Evolutionary conservation across 2,888 invertebrate species (phyloP), one percentile per base, ranked within the genome.

Genomic region (Drosophila glabriapex): DNA sequence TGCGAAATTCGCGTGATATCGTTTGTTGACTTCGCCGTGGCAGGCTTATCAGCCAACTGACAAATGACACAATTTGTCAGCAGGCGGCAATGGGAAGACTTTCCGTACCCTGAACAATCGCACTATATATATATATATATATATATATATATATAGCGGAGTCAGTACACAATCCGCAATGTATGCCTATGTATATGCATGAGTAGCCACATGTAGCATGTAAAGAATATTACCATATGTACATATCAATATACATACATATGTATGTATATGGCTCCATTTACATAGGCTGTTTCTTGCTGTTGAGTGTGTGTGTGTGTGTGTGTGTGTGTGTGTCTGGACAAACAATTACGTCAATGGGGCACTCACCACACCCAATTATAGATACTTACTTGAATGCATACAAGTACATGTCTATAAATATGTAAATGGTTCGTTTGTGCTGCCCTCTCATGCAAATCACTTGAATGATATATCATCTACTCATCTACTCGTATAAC

Each of bases 321-420:
- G 1, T 50, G 16, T 7, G 16, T 49, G 22, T 58, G 4, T 43
- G 31, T 66, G 19, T 63, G 63, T 68, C 69, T 68, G 68, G 58
- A 68, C 70, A 86, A 83, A 85, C 85, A 89, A 86, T 85, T 89
- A 83, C 85, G 85, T 89, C 78, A 85, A 62, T 69, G 62, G 46
- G 61, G 58, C 80, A 54, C 70, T 70, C 62, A 65, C 80, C 73
- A 77, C 77, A 68, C 72, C 77, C 80, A 78, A 77, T 76, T 70
- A 64, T 64, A 73, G 68, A 67, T 73, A 79, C 83, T 63, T 76
- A 68, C 70, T 50, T 54, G 54, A 64, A 50, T 69, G 49, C 39
- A 67, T 35, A 49, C 41, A 58, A 37, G 19, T 25, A 43, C 28
- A 63, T 22, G 60, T 12, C 0, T 12, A 1, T 46, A 22, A 22